Evolutionary conservation across 2,113 vertebrate species (phyloP).

Genomic region (Pachypanchax playfairii): DNA sequence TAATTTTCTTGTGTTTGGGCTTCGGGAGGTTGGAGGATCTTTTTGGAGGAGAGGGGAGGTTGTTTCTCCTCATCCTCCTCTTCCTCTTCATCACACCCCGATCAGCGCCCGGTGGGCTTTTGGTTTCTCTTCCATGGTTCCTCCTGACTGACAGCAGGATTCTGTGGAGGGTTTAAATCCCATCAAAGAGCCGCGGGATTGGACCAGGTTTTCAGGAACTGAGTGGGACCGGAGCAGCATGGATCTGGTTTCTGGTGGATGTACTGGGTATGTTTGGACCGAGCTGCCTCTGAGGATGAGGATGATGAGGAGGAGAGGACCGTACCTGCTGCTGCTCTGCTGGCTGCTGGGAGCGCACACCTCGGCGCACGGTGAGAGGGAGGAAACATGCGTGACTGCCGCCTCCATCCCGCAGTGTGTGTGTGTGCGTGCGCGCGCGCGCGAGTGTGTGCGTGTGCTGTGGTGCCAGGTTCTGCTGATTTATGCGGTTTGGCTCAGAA

Average conservation of each 20-base stretch:
- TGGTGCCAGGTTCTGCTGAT: background rate
- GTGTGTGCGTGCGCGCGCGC: conserved; percentile 8
- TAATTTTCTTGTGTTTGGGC: conserved; percentile 9
- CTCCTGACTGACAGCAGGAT: conserved; percentile 25
- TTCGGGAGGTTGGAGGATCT: conserved; percentile 11
- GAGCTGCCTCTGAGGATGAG: conserved; percentile 38
- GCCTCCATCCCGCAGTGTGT: too few species aligned
- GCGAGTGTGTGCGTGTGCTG: too few species aligned
- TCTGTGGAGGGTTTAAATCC: conserved; percentile 11
- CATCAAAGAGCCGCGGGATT: background rate
- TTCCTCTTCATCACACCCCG: background rate
- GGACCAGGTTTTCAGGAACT: conserved; percentile 3
- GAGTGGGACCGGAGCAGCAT: conserved; percentile 52
- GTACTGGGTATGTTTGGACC: conserved; percentile 44
- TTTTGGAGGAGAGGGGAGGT: conserved; percentile 34
- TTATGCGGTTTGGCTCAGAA: background rate
- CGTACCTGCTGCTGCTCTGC: conserved; percentile 67
- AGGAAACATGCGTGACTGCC: background rate
- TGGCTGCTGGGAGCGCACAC: conserved; percentile 50
- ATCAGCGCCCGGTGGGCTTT: background rate
- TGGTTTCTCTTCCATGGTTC: background rate
- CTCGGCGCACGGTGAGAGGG: conserved; percentile 54
- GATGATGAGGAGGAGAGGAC: conserved; percentile 30
- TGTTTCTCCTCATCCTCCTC: background rate
- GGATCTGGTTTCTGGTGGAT: conserved; percentile 52